phyloP scores from a whole-genome alignment of 2,888 invertebrate genomes.

The Merodon equestris region DNA sequence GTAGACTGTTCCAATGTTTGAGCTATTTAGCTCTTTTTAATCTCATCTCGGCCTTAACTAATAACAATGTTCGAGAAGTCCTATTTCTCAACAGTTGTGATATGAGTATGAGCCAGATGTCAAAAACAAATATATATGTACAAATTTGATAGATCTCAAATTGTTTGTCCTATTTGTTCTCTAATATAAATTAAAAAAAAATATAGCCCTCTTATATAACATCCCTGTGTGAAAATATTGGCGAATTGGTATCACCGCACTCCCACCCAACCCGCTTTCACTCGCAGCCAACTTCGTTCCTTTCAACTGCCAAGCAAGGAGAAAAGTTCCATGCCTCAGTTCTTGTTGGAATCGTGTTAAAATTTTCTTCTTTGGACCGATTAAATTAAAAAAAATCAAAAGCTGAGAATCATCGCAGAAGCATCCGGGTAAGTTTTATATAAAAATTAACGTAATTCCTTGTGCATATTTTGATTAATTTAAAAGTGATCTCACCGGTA shows the following conservation, averaged over 20 bases:
- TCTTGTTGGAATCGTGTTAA: constrained; percentile 72
- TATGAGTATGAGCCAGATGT: too few relatives aligned
- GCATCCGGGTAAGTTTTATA: constrained; percentile 61
- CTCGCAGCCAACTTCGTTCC: constrained; percentile 44
- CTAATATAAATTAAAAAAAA: too few relatives aligned
- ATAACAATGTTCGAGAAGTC: too few relatives aligned
- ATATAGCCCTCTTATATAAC: too few relatives aligned
- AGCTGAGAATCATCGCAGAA: constrained; percentile 66
- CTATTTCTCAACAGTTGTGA: too few relatives aligned
- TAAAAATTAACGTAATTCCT: constrained; percentile 5
- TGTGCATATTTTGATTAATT: constrained; percentile 24
- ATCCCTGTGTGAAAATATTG: too few relatives aligned
- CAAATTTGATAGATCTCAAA: too few relatives aligned
- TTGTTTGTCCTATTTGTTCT: too few relatives aligned
- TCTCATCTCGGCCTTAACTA: too few relatives aligned
- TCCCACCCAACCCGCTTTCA: not conserved
- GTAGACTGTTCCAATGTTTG: too few relatives aligned
- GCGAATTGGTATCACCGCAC: constrained; percentile 27
- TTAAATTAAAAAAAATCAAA: constrained; percentile 59
- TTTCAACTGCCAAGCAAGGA: constrained; percentile 47
- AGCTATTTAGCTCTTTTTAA: too few relatives aligned
- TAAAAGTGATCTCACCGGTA: not conserved
- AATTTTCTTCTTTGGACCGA: constrained; percentile 64
- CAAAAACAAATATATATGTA: too few relatives aligned
- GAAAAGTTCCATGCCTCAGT: constrained; percentile 69